phyloP scores from a whole-genome alignment of 2,888 invertebrate genomes.

The Cistogaster globosa region DNA sequence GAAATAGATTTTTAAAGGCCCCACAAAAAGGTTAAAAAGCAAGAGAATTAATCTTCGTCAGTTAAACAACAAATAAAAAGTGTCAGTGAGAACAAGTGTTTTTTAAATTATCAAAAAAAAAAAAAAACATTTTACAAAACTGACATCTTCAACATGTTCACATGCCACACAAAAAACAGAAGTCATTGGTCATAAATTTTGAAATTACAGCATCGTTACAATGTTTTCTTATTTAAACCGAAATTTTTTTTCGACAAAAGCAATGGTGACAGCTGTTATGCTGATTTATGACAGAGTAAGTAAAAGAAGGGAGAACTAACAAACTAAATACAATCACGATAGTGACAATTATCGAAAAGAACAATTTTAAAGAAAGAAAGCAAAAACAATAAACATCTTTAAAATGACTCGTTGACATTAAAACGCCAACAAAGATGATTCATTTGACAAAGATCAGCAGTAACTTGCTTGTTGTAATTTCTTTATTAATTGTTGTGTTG shows the following conservation, averaged over 20 bases:
- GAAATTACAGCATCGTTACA: constrained; percentile 58
- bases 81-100: constrained; percentile 31
- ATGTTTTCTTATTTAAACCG: constrained; percentile 35
- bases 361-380: background rate
- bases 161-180: constrained; percentile 33
- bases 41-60: constrained; percentile 14
- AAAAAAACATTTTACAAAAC: constrained; percentile 17
- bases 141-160: constrained; percentile 44
- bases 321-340: background rate
- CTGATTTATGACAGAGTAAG: constrained; percentile 62
- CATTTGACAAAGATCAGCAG: constrained; percentile 54
- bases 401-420: constrained; percentile 31
- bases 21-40: background rate
- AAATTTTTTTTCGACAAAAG: constrained; percentile 50
- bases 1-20: too few relatives aligned
- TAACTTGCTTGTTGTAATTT: constrained; percentile 33
- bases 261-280: constrained; percentile 61
- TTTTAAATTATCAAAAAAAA: constrained; percentile 24
- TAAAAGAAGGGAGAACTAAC: constrained; percentile 4
- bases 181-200: constrained; percentile 59
- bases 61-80: background rate
- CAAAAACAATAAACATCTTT: background rate
- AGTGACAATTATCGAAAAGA: constrained; percentile 40
- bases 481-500: constrained; percentile 67
- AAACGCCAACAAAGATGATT: constrained; percentile 55